Evolutionary conservation across 2,797 vertebrate species (phyloP).

Genomic region (Poecilia velifera): DNA sequence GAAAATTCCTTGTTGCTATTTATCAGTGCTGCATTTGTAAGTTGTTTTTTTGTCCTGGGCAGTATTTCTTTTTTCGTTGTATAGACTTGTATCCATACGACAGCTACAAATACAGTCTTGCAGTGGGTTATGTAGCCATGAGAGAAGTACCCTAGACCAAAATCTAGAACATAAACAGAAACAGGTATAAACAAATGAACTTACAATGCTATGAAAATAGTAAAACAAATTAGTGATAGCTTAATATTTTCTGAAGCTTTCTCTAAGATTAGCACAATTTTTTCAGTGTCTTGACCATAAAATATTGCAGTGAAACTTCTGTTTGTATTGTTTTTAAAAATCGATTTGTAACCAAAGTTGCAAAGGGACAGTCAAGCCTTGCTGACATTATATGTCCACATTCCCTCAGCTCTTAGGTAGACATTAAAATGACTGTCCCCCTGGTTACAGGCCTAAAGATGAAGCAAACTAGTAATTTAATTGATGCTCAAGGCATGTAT

Average conservation of each 20-base stretch:
- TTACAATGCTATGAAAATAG: too few species aligned
- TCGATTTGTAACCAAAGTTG: not conserved
- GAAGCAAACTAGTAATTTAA: conserved; percentile 51
- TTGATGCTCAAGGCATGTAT: conserved; percentile 35
- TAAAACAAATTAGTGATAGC: not conserved
- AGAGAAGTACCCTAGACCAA: not conserved
- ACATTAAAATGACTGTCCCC: conserved; percentile 41
- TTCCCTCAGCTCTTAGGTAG: conserved; percentile 25
- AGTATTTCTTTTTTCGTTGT: not conserved
- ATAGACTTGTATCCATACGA: not conserved
- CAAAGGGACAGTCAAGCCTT: conserved; percentile 1
- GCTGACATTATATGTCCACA: conserved; percentile 19
- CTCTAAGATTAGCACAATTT: not conserved
- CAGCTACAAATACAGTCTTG: not conserved
- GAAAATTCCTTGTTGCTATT: conserved; percentile 9
- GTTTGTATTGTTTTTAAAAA: conserved; percentile 1
- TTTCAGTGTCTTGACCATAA: not conserved
- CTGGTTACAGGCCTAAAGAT: conserved; percentile 38
- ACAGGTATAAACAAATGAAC: not conserved
- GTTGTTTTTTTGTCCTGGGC: not conserved
- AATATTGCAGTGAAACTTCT: not conserved
- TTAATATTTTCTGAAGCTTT: not conserved
- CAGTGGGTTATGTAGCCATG: not conserved
- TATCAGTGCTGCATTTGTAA: conserved; percentile 7
- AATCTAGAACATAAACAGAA: not conserved